A percentile compares a stretch with the other conserved stretches of the same genome.
Evolutionary conservation across 92 coral and sea anemone genomes (phyloP).

Genomic region (Hydrozoanthus gracilis): DNA sequence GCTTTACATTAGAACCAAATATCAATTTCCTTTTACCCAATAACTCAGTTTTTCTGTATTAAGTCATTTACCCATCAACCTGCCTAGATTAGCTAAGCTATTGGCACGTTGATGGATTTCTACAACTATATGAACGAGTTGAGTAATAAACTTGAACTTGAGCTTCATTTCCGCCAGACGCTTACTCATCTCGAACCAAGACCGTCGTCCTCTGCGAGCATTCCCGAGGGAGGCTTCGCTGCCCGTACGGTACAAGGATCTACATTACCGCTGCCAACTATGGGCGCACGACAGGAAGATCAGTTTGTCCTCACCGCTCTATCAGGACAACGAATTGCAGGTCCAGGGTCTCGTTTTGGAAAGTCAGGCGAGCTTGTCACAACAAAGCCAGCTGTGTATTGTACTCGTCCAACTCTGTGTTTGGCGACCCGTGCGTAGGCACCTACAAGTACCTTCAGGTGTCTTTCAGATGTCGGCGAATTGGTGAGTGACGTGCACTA

Average conservation of each 20-base stretch:
- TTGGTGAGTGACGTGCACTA: not conserved
- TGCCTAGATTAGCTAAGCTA: no score
- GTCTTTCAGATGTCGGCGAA: constrained; percentile 22
- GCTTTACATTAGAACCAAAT: no score
- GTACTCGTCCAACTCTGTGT: constrained; percentile 32
- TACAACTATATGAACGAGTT: not conserved
- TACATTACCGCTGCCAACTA: constrained; percentile 11
- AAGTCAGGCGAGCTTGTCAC: constrained; percentile 5
- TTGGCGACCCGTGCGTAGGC: constrained; percentile 30
- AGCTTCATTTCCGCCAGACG: not conserved
- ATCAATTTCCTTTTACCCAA: no score
- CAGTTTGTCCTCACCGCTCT: not conserved
- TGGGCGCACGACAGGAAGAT: constrained; percentile 23
- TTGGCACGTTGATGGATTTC: no score
- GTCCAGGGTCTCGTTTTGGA: not conserved
- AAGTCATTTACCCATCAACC: no score
- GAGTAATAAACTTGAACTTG: not conserved
- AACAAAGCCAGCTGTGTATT: not conserved
- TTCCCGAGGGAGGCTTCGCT: not conserved
- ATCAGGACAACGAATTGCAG: constrained; percentile 17
- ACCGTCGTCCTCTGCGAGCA: constrained; percentile 44
- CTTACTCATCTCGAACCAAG: constrained; percentile 13
- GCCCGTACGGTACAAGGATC: constrained; percentile 3
- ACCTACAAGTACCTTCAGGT: constrained; percentile 35
- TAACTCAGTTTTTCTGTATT: no score